A percentile compares a stretch with the other conserved stretches of the same genome.
Evolutionary conservation across 2,888 invertebrate species (phyloP).

Genomic region (Nymphalis urticae): DNA sequence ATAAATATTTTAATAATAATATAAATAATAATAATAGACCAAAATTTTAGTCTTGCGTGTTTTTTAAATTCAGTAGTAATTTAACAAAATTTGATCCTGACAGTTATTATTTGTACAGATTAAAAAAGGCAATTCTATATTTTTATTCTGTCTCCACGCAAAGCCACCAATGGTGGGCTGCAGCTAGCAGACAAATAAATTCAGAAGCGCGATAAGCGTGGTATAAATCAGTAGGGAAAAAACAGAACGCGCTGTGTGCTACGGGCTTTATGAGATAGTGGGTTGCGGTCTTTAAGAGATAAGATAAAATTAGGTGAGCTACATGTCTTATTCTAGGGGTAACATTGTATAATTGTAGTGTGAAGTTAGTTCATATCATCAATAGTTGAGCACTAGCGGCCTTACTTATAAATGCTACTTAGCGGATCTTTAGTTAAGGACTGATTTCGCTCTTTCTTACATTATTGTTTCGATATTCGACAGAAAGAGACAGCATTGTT

Average conservation of each 20-base stretch:
- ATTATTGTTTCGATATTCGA: too few relatives aligned
- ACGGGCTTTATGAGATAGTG: slow-evolving; percentile 34
- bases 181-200: slow-evolving; percentile 79
- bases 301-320: slow-evolving; percentile 19
- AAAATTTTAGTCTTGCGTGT: too few relatives aligned
- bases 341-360: neutral
- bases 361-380: neutral
- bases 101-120: neutral
- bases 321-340: slow-evolving; percentile 14
- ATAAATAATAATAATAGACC: too few relatives aligned
- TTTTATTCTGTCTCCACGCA: slow-evolving; percentile 39
- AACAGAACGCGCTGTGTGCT: slow-evolving; percentile 24
- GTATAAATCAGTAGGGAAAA: slow-evolving; percentile 68
- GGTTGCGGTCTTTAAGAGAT: slow-evolving; percentile 27
- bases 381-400: neutral
- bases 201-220: slow-evolving; percentile 74
- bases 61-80: neutral
- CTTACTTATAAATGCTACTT: too few relatives aligned
- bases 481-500: too few relatives aligned
- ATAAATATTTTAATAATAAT: too few relatives aligned
- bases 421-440: too few relatives aligned
- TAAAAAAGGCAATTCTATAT: slow-evolving; percentile 45
- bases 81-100: neutral
- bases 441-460: too few relatives aligned
- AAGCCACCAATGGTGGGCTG: slow-evolving; percentile 63